Percentiles rank a stretch among this genome's conserved stretches.
phyloP scores from a whole-genome alignment of 2,797 vertebrate species.

The Phrynocephalus forsythii region DNA sequence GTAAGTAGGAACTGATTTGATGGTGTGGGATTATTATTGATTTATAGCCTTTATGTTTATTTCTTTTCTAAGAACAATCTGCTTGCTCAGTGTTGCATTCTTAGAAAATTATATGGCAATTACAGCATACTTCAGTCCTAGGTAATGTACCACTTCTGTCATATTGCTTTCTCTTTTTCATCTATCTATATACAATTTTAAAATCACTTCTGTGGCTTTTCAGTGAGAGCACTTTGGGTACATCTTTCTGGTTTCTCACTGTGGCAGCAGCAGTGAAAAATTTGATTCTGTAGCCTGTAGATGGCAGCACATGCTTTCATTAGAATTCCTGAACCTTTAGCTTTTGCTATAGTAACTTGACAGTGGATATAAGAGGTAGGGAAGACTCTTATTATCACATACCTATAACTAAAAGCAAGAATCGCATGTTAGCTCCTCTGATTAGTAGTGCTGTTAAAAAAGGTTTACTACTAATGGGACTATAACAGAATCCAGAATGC shows the following conservation, averaged over 20 bases:
- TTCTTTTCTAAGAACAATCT: background rate
- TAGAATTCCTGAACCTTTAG: background rate
- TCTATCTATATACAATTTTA: background rate
- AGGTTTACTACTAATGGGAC: background rate
- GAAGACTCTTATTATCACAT: background rate
- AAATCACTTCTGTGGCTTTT: background rate
- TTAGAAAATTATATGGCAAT: background rate
- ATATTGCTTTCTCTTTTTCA: background rate
- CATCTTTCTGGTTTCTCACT: background rate
- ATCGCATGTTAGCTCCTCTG: background rate
- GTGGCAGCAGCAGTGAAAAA: background rate
- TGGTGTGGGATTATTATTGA: too few species aligned
- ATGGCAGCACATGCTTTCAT: slow-evolving; percentile 51
- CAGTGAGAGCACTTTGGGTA: background rate
- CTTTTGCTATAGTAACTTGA: background rate
- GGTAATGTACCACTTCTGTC: background rate
- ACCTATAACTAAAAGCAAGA: background rate
- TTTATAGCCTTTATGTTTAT: background rate
- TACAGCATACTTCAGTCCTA: background rate
- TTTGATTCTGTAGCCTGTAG: slow-evolving; percentile 43
- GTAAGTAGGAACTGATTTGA: too few species aligned
- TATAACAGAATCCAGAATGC: background rate
- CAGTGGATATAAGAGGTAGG: background rate
- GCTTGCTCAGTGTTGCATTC: background rate
- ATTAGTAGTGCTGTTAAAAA: background rate